Conservation (phyloP, 2,888 invertebrate genomes). For the Hemaris fuciformis region DNA sequence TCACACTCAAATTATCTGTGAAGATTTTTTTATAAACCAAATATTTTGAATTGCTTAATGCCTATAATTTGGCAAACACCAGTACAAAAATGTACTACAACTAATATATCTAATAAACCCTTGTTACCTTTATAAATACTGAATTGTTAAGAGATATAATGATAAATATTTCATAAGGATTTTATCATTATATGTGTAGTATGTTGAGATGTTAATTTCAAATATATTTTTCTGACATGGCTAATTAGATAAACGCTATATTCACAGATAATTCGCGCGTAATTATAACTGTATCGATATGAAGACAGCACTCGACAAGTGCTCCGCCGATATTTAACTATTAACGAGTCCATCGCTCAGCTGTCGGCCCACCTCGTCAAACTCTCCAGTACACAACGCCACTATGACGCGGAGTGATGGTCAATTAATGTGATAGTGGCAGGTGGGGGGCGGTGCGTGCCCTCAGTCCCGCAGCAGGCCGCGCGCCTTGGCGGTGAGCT, state of each 20-base stretch:
- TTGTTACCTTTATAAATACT: too few species aligned
- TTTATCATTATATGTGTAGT: too few species aligned
- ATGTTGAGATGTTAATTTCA: too few species aligned
- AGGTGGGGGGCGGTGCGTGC: background rate
- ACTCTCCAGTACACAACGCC: background rate
- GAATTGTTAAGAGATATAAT: too few species aligned
- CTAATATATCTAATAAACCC: too few species aligned
- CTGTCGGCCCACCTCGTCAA: background rate
- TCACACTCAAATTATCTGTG: background rate
- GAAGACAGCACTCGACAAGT: constrained; percentile 4
- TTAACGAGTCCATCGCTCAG: background rate
- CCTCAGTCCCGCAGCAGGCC: constrained; percentile 80
- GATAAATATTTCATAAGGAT: too few species aligned
- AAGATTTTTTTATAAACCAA: background rate
- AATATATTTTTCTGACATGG: too few species aligned
- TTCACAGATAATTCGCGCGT: background rate
- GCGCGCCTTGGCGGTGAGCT: constrained; percentile 89
- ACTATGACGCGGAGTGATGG: too few species aligned
- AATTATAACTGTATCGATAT: background rate
- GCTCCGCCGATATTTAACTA: background rate
- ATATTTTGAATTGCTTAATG: background rate
- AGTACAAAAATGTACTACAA: background rate
- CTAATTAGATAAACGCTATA: too few species aligned
- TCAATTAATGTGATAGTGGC: too few species aligned
- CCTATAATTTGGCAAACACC: too few species aligned